These are phyloP conservation scores for Tarsius wallacei DNA, from an alignment of 2,797 vertebrate species.

Conservation along the genomic window DNA sequence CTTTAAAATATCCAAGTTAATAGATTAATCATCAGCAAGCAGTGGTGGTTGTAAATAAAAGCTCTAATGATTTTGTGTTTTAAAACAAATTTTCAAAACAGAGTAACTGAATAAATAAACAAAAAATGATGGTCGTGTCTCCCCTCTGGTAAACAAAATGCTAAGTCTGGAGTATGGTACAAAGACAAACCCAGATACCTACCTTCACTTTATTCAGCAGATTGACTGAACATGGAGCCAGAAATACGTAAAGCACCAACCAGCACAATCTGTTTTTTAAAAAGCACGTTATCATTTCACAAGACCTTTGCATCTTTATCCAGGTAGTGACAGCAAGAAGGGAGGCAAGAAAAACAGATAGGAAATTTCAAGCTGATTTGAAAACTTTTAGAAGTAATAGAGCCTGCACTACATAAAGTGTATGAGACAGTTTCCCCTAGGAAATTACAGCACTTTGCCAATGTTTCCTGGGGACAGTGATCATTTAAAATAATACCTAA, in stretches of 20 bases:
- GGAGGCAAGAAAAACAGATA: conserved; percentile 17
- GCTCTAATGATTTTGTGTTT: neutral
- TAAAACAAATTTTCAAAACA: conserved; percentile 39
- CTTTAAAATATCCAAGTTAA: conserved; percentile 58
- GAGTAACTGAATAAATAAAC: conserved; percentile 28
- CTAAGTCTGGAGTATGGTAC: neutral
- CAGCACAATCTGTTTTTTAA: too few relatives aligned
- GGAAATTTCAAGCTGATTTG: conserved; percentile 7
- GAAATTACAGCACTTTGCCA: conserved; percentile 3
- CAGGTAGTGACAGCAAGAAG: conserved; percentile 22
- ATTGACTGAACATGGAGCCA: neutral
- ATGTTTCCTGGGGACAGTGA: neutral
- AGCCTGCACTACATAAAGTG: neutral
- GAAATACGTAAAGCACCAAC: neutral
- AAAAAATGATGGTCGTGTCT: neutral
- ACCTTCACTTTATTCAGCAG: neutral
- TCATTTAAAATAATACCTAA: conserved; percentile 39
- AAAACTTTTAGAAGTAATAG: conserved; percentile 26
- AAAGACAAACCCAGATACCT: neutral
- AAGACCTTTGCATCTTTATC: neutral
- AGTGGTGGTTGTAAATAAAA: neutral
- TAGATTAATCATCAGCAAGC: neutral
- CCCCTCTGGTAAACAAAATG: neutral
- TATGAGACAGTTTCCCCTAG: neutral
- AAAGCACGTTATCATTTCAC: neutral